Evolutionary conservation across 2,113 vertebrate genomes (phyloP).

Genomic region (Elaphurus davidianus): DNA sequence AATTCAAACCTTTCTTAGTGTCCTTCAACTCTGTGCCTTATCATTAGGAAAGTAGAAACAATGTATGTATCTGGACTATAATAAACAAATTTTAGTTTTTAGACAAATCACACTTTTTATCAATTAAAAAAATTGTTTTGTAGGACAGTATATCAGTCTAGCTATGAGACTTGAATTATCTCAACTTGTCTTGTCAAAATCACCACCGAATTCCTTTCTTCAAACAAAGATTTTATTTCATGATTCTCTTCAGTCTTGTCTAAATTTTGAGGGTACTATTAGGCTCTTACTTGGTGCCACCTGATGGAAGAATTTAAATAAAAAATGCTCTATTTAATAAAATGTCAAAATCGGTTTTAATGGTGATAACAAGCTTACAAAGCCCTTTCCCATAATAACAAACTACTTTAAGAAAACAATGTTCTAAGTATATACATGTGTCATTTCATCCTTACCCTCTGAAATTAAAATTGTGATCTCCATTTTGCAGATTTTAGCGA

Average conservation of each 20-base stretch:
- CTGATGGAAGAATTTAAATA: conserved; percentile 28
- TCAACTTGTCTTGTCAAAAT: conserved; percentile 5
- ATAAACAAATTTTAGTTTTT: conserved; percentile 14
- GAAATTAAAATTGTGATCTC: neutral
- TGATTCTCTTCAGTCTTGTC: neutral
- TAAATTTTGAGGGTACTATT: neutral
- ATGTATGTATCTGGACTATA: neutral
- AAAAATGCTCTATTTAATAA: neutral
- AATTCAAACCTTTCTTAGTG: neutral
- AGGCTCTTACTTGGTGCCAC: conserved; percentile 29
- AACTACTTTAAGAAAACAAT: conserved; percentile 8
- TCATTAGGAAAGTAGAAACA: neutral
- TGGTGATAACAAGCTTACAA: neutral
- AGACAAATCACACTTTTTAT: neutral
- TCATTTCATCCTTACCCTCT: neutral
- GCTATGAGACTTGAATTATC: neutral
- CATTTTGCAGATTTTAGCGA: neutral
- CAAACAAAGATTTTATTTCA: neutral
- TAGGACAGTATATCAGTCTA: neutral
- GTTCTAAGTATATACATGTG: neutral
- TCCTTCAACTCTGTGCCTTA: neutral
- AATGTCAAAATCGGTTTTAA: neutral
- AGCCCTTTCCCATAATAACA: neutral
- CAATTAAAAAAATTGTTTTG: neutral
- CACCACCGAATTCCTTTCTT: neutral